phyloP scores from a whole-genome alignment of 2,797 vertebrate genomes.

The Acanthiza pusilla region DNA sequence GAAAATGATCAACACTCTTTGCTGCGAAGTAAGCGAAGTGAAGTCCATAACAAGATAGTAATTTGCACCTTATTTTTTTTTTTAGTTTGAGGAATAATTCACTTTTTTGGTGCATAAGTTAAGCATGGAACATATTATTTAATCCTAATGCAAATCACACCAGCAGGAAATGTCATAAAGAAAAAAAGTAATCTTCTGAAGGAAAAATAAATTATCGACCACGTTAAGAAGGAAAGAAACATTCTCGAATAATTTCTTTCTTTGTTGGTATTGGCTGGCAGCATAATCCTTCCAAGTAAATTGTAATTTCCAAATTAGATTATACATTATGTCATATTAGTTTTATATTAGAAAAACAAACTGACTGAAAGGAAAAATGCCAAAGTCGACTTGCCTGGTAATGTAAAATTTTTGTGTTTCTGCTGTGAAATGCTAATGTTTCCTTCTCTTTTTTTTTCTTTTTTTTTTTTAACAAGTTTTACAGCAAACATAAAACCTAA shows the following conservation, averaged over 20 bases:
- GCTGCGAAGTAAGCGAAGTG: neutral
- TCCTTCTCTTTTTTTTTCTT: neutral
- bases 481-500: constrained; percentile 61
- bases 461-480: constrained; percentile 16
- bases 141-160: constrained; percentile 78
- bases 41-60: constrained; percentile 31
- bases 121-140: constrained; percentile 78
- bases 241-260: constrained; percentile 79
- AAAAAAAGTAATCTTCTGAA: constrained; percentile 82
- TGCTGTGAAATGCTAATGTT: constrained; percentile 54
- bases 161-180: constrained; percentile 80
- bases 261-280: constrained; percentile 84
- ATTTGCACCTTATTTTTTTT: constrained; percentile 51
- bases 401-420: constrained; percentile 61
- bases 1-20: constrained; percentile 41
- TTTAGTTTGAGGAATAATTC: constrained; percentile 45
- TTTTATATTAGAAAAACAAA: constrained; percentile 85
- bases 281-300: constrained; percentile 80
- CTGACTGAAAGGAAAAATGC: constrained; percentile 77
- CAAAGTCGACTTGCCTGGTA: constrained; percentile 69
- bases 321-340: constrained; percentile 87
- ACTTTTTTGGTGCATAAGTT: constrained; percentile 29
- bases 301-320: constrained; percentile 88
- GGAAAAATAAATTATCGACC: constrained; percentile 85
- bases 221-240: constrained; percentile 81